Base-by-base conservation (phyloP, 2,113 vertebrate genomes). In the Perca fluviatilis region DNA sequence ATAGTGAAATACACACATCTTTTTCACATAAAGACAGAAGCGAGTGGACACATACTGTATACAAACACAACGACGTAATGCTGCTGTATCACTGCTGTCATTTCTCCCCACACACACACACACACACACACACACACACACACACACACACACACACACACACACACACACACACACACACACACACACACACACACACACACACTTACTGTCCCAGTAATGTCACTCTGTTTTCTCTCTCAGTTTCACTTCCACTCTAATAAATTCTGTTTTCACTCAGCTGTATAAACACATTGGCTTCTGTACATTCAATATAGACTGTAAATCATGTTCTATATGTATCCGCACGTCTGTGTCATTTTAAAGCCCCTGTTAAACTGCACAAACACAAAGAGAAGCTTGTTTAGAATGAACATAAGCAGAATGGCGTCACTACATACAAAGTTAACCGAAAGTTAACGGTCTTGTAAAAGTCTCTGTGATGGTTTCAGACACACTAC, bases 31-130 rank as follows among this genome's bases (percentile, higher is more conserved):
- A 56, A 79, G 62, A 58, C 0, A 18, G 57, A 53, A n/a, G 50
- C 14, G 14, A 47, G 8, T 60, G 15, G 51, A 80, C 68, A 75
- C 53, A 56, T 18, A 61, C 70, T 25, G 25, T 30, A 30, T 30
- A 73, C 27, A 73, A 21, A 65, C 46, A 75, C 21, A n/a, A 53
- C 77, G 64, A 82, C 79, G 74, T 61, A 79, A 84, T 65, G 25
- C 74, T 71, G 74, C 73, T 64, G 71, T 70, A 75, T 83, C 77
- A 62, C 27, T 51, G 49, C 57, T 36, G 70, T 73, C 54, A 60
- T 56, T 68, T 14, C 16, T 2, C 25, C 25, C n/a, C n/a, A n/a
- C 10, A 79, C 36, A 69, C 46, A 54, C n/a, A 61, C 58, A 77
- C 25, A 73, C 19, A 68, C 49, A 66, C 19, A 19, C 27, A 58